A percentile compares a stretch with the other conserved stretches of the same genome.
Conservation (phyloP, 1,140 invertebrate genomes). For the Caenorhabditis briggsae region DNA sequence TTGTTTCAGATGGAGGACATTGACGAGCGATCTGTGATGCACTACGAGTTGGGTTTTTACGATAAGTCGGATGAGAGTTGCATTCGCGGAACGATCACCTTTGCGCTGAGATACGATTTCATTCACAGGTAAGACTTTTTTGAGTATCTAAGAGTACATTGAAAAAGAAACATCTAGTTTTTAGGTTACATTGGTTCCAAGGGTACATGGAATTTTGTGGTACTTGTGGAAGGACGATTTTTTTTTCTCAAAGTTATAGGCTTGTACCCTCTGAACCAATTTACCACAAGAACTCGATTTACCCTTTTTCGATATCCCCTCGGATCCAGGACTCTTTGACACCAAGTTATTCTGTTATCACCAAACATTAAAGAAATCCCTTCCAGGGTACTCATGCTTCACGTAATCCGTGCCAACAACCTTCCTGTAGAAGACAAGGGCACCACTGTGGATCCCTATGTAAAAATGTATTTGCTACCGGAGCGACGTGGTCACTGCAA, state of each 20-base stretch:
- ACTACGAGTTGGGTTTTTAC: conserved; percentile 68
- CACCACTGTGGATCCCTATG: conserved; percentile 72
- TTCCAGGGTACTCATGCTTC: conserved; percentile 73
- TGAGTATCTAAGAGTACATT: too few relatives aligned
- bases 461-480: conserved; percentile 75
- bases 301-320: too few relatives aligned
- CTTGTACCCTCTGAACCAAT: not conserved
- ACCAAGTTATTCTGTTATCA: too few relatives aligned
- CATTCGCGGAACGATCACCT: conserved; percentile 74
- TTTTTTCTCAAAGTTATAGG: too few relatives aligned
- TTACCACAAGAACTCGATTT: too few relatives aligned
- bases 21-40: conserved; percentile 66
- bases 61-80: conserved; percentile 71
- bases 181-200: too few relatives aligned
- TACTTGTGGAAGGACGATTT: too few relatives aligned
- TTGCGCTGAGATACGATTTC: conserved; percentile 75
- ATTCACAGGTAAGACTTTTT: conserved; percentile 68
- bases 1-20: conserved; percentile 63
- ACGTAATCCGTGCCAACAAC: conserved; percentile 73
- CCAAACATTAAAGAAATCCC: not conserved
- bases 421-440: conserved; percentile 69
- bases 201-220: too few relatives aligned
- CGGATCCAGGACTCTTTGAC: too few relatives aligned
- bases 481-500: conserved; percentile 74
- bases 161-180: too few relatives aligned